Evolutionary conservation across 1,140 invertebrate species (phyloP).

Genomic region (Hypsibius dujardini): DNA sequence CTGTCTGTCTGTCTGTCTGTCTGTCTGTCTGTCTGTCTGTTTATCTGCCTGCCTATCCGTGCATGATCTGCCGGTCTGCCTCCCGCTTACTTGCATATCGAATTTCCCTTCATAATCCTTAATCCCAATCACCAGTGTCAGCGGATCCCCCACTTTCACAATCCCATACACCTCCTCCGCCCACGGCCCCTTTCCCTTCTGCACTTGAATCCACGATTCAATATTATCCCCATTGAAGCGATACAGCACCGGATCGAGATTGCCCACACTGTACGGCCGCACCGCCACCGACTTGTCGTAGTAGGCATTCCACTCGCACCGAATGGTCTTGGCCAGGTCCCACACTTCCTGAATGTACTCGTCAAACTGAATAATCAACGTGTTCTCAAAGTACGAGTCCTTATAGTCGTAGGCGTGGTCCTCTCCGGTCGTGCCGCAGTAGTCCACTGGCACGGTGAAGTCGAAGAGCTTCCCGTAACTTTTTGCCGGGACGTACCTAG

Average conservation of each 20-base stretch:
- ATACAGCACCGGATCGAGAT: conserved; percentile 75
- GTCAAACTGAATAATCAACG: conserved; percentile 83
- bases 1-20: too few species aligned
- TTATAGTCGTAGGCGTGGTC: conserved; percentile 3
- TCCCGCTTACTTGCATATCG: conserved; percentile 55
- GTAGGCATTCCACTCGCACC: conserved; percentile 84
- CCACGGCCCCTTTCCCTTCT: conserved; percentile 75
- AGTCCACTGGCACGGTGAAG: conserved; percentile 74
- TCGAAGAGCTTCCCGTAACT: conserved; percentile 70
- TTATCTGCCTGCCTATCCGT: too few species aligned
- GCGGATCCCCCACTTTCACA: conserved; percentile 82
- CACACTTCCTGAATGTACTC: conserved; percentile 74
- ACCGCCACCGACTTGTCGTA: conserved; percentile 85
- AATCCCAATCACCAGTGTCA: conserved; percentile 81
- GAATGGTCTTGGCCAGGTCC: conserved; percentile 54
- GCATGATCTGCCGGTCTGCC: too few species aligned
- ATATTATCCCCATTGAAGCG: conserved; percentile 85
- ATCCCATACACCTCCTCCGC: conserved; percentile 81
- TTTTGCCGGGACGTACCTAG: conserved; percentile 69
- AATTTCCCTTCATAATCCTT: conserved; percentile 89
- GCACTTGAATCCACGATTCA: conserved; percentile 90
- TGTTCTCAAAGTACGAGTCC: conserved; percentile 71
- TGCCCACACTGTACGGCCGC: conserved; percentile 71
- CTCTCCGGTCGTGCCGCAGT: conserved; percentile 57
- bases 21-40: too few species aligned